Conservation (phyloP, 2,113 vertebrate species). For the Microcebus ravelobensis region DNA sequence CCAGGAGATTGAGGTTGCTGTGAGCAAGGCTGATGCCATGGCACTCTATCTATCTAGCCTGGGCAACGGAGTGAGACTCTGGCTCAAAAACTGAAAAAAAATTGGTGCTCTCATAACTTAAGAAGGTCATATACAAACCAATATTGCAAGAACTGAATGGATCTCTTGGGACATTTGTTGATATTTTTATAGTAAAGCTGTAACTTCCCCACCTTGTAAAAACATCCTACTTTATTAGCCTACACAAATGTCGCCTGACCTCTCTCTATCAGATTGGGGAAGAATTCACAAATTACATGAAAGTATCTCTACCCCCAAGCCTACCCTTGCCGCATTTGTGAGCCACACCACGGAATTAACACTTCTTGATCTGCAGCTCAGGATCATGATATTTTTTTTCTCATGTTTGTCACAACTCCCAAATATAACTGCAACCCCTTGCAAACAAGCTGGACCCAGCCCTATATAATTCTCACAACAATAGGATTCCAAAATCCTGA, state of each 20-base stretch:
- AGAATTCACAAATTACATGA: neutral
- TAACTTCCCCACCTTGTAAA: neutral
- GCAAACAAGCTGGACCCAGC: neutral
- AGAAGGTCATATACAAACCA: neutral
- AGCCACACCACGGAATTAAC: neutral
- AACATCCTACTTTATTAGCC: neutral
- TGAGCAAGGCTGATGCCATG: too few species aligned
- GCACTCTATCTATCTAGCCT: too few species aligned
- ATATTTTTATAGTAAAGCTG: neutral
- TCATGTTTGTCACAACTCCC: neutral
- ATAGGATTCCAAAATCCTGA: neutral
- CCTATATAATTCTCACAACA: neutral
- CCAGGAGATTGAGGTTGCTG: too few species aligned
- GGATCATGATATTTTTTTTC: neutral
- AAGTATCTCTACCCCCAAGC: neutral
- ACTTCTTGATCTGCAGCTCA: neutral
- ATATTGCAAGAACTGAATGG: neutral
- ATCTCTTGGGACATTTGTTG: neutral
- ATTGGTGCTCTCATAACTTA: neutral
- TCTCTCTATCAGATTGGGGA: neutral
- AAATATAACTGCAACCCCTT: neutral
- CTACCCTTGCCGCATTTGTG: neutral
- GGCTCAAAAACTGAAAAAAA: too few species aligned
- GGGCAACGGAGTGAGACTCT: too few species aligned
- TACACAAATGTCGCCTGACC: neutral